Conservation (phyloP, 2,113 vertebrate genomes). For the Eudorcas thomsonii region DNA sequence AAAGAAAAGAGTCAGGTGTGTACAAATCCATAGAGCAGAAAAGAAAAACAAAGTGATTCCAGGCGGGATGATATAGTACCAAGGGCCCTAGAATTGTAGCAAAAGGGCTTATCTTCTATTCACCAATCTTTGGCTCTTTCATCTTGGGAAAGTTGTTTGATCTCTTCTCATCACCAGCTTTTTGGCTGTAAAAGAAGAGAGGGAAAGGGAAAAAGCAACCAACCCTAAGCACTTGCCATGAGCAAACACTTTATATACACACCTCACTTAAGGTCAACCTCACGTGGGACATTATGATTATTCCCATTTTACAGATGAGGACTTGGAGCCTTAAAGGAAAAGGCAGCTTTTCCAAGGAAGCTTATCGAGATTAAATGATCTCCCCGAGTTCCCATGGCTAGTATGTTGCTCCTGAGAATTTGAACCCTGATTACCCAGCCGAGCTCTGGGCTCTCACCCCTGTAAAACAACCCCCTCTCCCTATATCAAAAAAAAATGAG, state of each 20-base stretch:
- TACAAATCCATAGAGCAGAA: neutral
- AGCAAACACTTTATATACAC: neutral
- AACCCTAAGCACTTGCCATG: neutral
- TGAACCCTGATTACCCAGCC: neutral
- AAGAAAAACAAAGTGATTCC: neutral
- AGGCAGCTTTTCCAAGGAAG: neutral
- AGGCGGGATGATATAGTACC: neutral
- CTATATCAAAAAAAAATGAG: neutral
- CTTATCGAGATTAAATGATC: neutral
- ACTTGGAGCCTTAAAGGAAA: neutral
- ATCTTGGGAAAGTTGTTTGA: neutral
- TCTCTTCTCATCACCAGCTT: neutral
- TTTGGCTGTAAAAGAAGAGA: neutral
- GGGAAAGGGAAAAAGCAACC: neutral
- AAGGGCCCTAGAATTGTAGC: neutral
- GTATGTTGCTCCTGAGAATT: neutral
- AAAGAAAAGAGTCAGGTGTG: neutral
- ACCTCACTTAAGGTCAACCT: neutral
- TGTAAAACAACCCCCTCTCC: neutral
- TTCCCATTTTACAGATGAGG: neutral
- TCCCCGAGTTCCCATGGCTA: neutral
- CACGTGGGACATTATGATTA: neutral
- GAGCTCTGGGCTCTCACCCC: neutral
- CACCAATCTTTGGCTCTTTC: neutral
- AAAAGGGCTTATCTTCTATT: neutral